Evolutionary conservation across 2,888 invertebrate species (phyloP).

Genomic region (Orthosia gothica): DNA sequence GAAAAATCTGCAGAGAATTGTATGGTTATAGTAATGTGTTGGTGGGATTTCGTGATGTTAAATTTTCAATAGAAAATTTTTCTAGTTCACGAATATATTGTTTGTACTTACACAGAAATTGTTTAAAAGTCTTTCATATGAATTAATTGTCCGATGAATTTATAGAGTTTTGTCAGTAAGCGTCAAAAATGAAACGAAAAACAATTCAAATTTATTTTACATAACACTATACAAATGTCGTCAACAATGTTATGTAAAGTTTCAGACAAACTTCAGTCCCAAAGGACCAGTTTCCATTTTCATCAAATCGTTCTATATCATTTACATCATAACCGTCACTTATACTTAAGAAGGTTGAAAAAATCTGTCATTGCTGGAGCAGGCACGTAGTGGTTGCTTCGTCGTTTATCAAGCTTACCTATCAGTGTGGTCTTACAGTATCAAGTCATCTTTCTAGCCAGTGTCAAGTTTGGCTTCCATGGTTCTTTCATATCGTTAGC

Average conservation of each 20-base stretch:
- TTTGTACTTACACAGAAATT: not conserved
- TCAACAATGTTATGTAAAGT: not conserved
- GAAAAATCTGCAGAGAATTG: constrained; percentile 29
- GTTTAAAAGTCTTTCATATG: not conserved
- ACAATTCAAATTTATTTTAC: not conserved
- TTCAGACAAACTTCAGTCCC: not conserved
- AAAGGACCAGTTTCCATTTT: constrained; percentile 25
- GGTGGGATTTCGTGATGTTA: constrained; percentile 13
- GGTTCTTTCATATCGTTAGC: constrained; percentile 52
- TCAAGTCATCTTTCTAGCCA: constrained; percentile 76
- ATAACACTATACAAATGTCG: no score
- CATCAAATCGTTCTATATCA: constrained; percentile 39
- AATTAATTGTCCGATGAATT: not conserved
- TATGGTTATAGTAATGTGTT: constrained; percentile 8
- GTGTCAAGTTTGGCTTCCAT: constrained; percentile 58
- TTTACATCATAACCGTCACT: constrained; percentile 46
- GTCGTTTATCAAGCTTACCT: constrained; percentile 84
- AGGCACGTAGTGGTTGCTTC: constrained; percentile 70
- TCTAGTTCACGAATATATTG: not conserved
- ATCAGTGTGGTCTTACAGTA: constrained; percentile 76
- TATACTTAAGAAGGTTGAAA: constrained; percentile 65
- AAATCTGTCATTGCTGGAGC: constrained; percentile 65
- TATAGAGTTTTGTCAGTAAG: no score
- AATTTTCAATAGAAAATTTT: constrained; percentile 4
- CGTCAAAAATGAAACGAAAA: not conserved